Evolutionary conservation across 2,888 invertebrate species (phyloP).

Genomic region (Lasioglossum pauxillum): DNA sequence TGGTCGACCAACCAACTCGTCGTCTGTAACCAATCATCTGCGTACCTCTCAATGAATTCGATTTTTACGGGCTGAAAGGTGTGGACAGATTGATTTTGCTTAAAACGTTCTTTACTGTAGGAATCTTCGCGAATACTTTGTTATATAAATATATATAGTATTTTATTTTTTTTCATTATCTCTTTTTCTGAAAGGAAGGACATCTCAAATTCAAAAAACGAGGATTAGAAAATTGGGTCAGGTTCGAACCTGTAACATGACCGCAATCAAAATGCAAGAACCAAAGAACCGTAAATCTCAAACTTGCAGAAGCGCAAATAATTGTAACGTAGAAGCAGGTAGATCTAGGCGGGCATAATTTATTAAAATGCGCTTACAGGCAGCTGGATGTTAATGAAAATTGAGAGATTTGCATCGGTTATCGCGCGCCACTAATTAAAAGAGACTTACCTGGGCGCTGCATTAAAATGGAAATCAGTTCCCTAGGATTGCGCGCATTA

Average conservation of each 20-base stretch:
- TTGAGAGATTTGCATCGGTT: constrained; percentile 79
- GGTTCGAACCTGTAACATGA: background rate
- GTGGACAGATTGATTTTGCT: background rate
- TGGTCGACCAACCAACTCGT: background rate
- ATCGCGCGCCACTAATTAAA: constrained; percentile 79
- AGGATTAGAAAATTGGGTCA: too few species aligned
- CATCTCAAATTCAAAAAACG: too few species aligned
- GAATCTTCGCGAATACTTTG: too few species aligned
- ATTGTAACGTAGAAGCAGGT: background rate
- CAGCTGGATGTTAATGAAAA: constrained; percentile 77
- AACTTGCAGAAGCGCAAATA: background rate
- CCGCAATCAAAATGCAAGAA: background rate
- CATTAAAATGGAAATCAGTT: constrained; percentile 81
- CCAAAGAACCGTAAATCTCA: background rate
- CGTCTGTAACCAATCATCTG: background rate
- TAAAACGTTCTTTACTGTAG: background rate
- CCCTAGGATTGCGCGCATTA: constrained; percentile 61
- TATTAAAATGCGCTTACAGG: constrained; percentile 76
- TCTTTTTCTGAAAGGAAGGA: too few species aligned
- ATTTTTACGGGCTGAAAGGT: background rate
- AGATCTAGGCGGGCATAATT: constrained; percentile 71
- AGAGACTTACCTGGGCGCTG: constrained; percentile 77
- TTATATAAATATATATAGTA: too few species aligned
- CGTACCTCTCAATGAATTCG: background rate
- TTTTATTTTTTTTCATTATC: too few species aligned